These are phyloP conservation scores for Pheucticus melanocephalus DNA, from an alignment of 2,113 vertebrate species.

Conservation along the genomic window DNA sequence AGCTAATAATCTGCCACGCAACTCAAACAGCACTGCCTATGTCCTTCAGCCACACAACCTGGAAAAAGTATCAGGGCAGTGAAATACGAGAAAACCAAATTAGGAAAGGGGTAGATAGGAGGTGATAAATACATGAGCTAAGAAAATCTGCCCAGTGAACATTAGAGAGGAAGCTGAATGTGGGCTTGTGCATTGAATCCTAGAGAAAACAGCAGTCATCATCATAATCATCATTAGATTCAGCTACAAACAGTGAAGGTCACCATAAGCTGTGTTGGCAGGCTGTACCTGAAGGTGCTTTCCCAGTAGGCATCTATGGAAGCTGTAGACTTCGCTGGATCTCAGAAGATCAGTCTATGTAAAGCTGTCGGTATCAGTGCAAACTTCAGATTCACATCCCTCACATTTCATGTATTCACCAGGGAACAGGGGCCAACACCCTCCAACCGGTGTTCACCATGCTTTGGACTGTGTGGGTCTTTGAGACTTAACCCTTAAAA, in stretches of 20 bases:
- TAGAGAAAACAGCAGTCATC: background rate
- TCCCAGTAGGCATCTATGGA: background rate
- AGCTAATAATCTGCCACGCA: background rate
- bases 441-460: background rate
- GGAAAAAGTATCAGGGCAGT: background rate
- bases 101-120: background rate
- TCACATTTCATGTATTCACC: background rate
- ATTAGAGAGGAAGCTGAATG: background rate
- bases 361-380: background rate
- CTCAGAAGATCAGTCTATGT: background rate
- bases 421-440: background rate
- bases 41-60: background rate
- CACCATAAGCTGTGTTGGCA: background rate
- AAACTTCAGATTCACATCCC: accelerated
- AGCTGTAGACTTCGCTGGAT: background rate
- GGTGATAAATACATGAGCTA: background rate
- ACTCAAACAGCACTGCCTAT: background rate
- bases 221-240: background rate
- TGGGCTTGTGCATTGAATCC: background rate
- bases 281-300: background rate
- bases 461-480: background rate
- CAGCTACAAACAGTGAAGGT: background rate
- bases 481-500: background rate
- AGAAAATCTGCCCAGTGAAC: background rate
- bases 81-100: background rate